Base-by-base conservation (phyloP, 2,113 vertebrate species). In the Lasiurus borealis region DNA sequence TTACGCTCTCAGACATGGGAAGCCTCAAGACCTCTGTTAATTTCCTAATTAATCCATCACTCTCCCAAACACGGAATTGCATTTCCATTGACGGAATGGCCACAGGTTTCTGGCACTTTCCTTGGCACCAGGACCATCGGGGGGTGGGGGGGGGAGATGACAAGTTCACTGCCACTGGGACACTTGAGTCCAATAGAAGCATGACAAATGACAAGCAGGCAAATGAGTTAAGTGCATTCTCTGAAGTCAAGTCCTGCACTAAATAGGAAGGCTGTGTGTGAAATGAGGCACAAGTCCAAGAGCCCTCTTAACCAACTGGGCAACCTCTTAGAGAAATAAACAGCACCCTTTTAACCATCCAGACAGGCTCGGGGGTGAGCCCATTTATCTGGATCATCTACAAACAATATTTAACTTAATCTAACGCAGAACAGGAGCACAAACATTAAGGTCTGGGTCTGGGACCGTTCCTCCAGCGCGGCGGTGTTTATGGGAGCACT, bases 321-420 rank as follows among this genome's bases (percentile, higher is more conserved):
- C 62, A 95, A 83, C 85, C 83, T 95, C 96, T 97, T 97, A 97
- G 85, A 97, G 96, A 97, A 97, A 97, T 97, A 97, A 97, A 97
- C 96, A 97, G 82, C 94, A 95, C 76, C 96, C 94, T 97, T 97
- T 97, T 96, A 96, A 90, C 94, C 95, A 95, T 94, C 82, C 95
- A 97, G 94, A 92, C 93, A 92, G 92, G 72, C 94, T 94, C 92
- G 92, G 31, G 90, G 88, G 66, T 85, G 62, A 95, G 36, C 57
- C 48, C 8, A 96, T 95, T 97, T 97, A 97, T 97, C 97, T 95
- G 85, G 90, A 97, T 88, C 94, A 97, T 97, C 96, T 97, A 97
- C 94, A 97, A 97, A 97, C 96, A 97, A 96, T 97, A 97, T 97
- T 97, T 97, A 96, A 96, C 85, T 92, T 96, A 95, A 97, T 95